Evolutionary conservation across 2,888 invertebrate species (phyloP).

Genomic region (Hirtodrosophila confusa): DNA sequence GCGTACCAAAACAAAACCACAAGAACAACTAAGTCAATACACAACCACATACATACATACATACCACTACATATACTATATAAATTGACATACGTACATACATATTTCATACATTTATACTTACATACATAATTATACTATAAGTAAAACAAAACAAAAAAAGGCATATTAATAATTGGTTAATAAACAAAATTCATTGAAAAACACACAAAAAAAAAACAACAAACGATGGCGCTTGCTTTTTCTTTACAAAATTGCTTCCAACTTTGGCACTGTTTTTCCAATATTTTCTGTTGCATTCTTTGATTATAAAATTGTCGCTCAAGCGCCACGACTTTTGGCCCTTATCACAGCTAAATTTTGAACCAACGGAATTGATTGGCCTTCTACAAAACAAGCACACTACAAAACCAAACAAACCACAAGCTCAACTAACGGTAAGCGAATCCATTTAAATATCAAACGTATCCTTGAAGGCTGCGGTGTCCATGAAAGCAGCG

Average conservation of each 20-base stretch:
- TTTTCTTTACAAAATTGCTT: constrained; percentile 70
- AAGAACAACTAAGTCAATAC: constrained; percentile 27
- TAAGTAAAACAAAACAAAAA: constrained; percentile 65
- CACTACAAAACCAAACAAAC: constrained; percentile 34
- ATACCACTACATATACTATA: constrained; percentile 61
- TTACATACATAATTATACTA: constrained; percentile 73
- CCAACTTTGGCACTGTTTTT: constrained; percentile 36
- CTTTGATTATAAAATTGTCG: constrained; percentile 9
- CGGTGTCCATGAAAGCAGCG: constrained; percentile 19
- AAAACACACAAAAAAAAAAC: constrained; percentile 50
- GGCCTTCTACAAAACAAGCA: constrained; percentile 45
- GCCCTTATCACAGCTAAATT: constrained; percentile 60
- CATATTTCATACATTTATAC: constrained; percentile 79
- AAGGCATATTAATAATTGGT: constrained; percentile 72
- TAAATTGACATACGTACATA: constrained; percentile 52
- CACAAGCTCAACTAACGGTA: constrained; percentile 53
- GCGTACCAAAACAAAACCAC: constrained; percentile 55
- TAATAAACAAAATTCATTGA: constrained; percentile 73
- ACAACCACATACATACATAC: constrained; percentile 40
- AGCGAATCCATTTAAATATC: constrained; percentile 36
- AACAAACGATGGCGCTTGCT: constrained; percentile 50
- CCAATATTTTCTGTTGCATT: constrained; percentile 7
- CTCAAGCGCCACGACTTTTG: constrained; percentile 40
- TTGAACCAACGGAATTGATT: constrained; percentile 48
- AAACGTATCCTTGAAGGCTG: constrained; percentile 10